Percentiles rank a stretch among this genome's conserved stretches.
phyloP scores from a whole-genome alignment of 2,113 vertebrate genomes.

The Struthidea cinerea region DNA sequence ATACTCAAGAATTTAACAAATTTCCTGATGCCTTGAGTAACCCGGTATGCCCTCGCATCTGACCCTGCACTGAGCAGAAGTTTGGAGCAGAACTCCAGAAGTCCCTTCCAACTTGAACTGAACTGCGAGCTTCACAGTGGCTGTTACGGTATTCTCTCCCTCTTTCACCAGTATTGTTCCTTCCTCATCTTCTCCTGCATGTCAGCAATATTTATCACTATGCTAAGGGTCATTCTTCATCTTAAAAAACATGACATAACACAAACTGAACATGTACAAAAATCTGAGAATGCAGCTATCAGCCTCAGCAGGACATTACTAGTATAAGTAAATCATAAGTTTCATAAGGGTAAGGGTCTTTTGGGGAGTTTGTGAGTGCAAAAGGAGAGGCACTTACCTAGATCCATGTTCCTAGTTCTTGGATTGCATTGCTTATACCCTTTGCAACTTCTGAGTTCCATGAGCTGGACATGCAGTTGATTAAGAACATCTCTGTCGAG shows the following conservation, averaged over 20 bases:
- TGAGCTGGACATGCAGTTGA: conserved; percentile 87
- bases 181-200: not conserved
- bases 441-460: conserved; percentile 90
- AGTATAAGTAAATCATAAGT: not conserved
- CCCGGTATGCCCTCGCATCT: not conserved
- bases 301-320: not conserved
- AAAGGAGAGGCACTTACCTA: conserved; percentile 72
- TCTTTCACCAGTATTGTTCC: not conserved
- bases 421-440: conserved; percentile 93
- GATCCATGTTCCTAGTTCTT: conserved; percentile 81
- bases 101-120: not conserved
- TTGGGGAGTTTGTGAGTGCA: not conserved
- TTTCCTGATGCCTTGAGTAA: not conserved
- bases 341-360: not conserved
- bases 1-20: not conserved
- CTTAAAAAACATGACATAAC: not conserved
- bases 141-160: not conserved
- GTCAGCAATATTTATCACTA: not conserved
- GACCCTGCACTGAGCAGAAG: not conserved
- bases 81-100: not conserved
- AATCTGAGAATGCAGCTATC: not conserved
- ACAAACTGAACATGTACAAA: not conserved
- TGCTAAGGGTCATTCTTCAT: not conserved
- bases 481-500: conserved; percentile 88
- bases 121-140: not conserved